Conservation (phyloP, 2,113 vertebrate species). For the Melanostigma gelatinosum region DNA sequence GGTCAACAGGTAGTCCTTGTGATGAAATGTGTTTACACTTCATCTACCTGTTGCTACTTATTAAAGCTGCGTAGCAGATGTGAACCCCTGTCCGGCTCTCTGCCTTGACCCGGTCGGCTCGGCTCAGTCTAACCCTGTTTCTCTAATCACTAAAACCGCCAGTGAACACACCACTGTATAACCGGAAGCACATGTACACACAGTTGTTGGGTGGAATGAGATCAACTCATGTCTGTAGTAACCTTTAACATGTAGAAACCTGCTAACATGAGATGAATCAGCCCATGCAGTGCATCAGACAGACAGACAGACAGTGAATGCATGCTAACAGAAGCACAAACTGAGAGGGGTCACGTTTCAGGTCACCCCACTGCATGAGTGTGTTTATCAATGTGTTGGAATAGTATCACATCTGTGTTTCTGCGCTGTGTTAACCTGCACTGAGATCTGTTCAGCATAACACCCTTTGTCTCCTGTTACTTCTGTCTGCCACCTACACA, state of each 20-base stretch:
- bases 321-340: slow-evolving; percentile 19
- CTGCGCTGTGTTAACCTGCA: slow-evolving; percentile 18
- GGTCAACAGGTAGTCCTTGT: slow-evolving; percentile 83
- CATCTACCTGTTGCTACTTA: background rate
- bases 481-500: background rate
- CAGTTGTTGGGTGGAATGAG: background rate
- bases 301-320: background rate
- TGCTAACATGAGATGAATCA: background rate
- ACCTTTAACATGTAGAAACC: slow-evolving; percentile 5
- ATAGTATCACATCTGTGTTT: background rate
- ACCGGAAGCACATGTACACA: background rate
- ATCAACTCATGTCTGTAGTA: background rate
- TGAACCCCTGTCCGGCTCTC: slow-evolving; percentile 35
- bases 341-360: background rate
- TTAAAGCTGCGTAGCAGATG: slow-evolving; percentile 8
- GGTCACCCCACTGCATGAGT: slow-evolving; percentile 44
- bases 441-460: slow-evolving; percentile 15
- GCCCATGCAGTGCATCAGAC: background rate
- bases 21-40: slow-evolving; percentile 1
- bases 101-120: background rate
- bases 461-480: slow-evolving; percentile 14
- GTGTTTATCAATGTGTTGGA: slow-evolving; percentile 16
- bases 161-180: background rate
- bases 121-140: slow-evolving; percentile 25
- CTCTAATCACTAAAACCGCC: slow-evolving; percentile 50